phyloP scores from a whole-genome alignment of 2,113 vertebrate species.

The Narcine bancroftii region DNA sequence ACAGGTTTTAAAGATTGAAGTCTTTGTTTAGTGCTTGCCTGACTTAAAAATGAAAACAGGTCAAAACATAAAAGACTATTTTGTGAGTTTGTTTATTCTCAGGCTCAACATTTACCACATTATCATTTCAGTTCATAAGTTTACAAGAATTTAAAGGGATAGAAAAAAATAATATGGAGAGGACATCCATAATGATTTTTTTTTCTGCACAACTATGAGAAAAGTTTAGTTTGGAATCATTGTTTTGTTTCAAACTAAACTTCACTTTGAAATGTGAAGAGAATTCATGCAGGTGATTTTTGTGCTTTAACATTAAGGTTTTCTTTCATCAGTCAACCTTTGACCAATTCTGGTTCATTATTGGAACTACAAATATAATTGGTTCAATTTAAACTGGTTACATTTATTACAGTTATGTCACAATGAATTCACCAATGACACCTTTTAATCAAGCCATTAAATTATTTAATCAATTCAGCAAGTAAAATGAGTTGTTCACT shows the following conservation, averaged over 20 bases:
- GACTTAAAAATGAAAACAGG: conserved; percentile 25
- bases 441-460: background rate
- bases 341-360: background rate
- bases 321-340: background rate
- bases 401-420: background rate
- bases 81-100: conserved; percentile 33
- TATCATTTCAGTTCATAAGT: background rate
- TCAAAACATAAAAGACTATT: background rate
- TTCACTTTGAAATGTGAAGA: background rate
- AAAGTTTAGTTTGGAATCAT: background rate
- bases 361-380: background rate
- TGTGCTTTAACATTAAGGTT: background rate
- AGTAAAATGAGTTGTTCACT: background rate
- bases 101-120: background rate
- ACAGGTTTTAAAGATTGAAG: conserved; percentile 27
- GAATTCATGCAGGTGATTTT: background rate
- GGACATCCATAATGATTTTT: background rate
- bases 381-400: background rate
- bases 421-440: background rate
- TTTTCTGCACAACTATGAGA: background rate
- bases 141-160: background rate
- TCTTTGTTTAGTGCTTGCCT: conserved; percentile 28
- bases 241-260: background rate
- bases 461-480: background rate
- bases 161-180: background rate